Percentiles rank a stretch among this genome's conserved stretches.
These are phyloP conservation scores for Arothron firmamentum DNA, from an alignment of 2,113 vertebrate genomes.

Conservation along the genomic window DNA sequence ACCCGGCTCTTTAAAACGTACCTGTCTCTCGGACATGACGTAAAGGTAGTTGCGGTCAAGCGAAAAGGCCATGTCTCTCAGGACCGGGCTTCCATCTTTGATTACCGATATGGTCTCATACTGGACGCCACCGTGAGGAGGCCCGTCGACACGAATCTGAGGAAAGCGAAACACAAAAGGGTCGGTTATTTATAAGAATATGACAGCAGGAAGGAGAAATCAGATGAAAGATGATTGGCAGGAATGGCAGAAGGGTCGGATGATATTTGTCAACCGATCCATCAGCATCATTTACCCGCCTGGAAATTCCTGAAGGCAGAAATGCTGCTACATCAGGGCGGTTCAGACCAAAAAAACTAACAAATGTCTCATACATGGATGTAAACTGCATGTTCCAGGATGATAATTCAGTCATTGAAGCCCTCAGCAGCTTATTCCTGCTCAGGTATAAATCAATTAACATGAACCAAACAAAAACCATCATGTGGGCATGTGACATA, in stretches of 20 bases:
- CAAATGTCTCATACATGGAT: no score
- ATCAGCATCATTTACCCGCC: slow-evolving; percentile 6
- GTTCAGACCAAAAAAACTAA: neutral
- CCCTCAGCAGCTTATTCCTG: no score
- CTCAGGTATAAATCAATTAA: no score
- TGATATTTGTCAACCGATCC: slow-evolving; percentile 16
- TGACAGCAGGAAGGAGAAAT: slow-evolving; percentile 14
- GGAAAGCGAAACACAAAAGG: slow-evolving; percentile 28
- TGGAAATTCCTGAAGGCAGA: slow-evolving; percentile 4
- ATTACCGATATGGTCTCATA: slow-evolving; percentile 89
- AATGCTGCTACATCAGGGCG: neutral
- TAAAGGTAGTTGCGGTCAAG: slow-evolving; percentile 87
- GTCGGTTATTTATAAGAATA: slow-evolving; percentile 53
- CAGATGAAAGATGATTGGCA: slow-evolving; percentile 34
- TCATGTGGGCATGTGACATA: neutral
- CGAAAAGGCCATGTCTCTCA: slow-evolving; percentile 96
- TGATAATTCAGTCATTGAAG: neutral
- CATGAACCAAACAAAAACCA: no score
- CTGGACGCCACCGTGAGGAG: slow-evolving; percentile 87
- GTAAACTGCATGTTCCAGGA: neutral
- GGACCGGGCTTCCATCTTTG: slow-evolving; percentile 88
- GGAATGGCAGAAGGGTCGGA: slow-evolving; percentile 32
- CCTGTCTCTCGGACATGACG: slow-evolving; percentile 94
- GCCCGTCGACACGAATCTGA: slow-evolving; percentile 94
- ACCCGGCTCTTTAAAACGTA: slow-evolving; percentile 57